phyloP scores from a whole-genome alignment of 2,797 vertebrate genomes.

The Neosalanx taihuensis region DNA sequence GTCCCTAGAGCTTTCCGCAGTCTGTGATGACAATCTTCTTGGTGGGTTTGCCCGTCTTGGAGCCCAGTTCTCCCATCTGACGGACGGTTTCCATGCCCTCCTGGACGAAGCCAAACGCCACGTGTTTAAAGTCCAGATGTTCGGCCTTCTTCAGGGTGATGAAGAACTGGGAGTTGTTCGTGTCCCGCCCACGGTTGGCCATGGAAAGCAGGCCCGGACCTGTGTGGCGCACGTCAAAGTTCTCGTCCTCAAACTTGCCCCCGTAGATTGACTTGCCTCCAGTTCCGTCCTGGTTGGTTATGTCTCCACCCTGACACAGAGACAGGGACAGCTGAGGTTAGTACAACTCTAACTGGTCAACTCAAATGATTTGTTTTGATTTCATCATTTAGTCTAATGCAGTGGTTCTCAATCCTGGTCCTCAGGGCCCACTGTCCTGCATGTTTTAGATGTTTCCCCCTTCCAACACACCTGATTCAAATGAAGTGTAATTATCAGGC shows the following conservation, averaged over 20 bases:
- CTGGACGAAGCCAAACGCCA: slow-evolving; percentile 89
- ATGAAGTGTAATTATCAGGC: too few species aligned
- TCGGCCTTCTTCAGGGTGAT: slow-evolving; percentile 92
- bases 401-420: too few species aligned
- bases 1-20: slow-evolving; percentile 85
- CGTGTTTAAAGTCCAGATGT: slow-evolving; percentile 92
- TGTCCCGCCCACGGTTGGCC: slow-evolving; percentile 85
- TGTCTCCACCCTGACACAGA: slow-evolving; percentile 85
- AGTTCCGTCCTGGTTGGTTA: slow-evolving; percentile 85
- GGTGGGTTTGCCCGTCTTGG: slow-evolving; percentile 75
- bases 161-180: slow-evolving; percentile 91
- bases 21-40: slow-evolving; percentile 81
- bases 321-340: not conserved
- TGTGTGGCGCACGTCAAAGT: slow-evolving; percentile 88
- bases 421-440: too few species aligned
- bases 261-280: slow-evolving; percentile 92
- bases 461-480: too few species aligned
- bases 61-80: slow-evolving; percentile 84
- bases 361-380: too few species aligned
- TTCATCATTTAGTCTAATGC: too few species aligned
- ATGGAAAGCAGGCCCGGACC: slow-evolving; percentile 91
- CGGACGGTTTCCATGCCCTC: slow-evolving; percentile 89
- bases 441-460: too few species aligned
- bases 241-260: slow-evolving; percentile 90
- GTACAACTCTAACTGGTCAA: not conserved